Conservation (phyloP, 1,140 invertebrate species). For the Platyura marginata region DNA sequence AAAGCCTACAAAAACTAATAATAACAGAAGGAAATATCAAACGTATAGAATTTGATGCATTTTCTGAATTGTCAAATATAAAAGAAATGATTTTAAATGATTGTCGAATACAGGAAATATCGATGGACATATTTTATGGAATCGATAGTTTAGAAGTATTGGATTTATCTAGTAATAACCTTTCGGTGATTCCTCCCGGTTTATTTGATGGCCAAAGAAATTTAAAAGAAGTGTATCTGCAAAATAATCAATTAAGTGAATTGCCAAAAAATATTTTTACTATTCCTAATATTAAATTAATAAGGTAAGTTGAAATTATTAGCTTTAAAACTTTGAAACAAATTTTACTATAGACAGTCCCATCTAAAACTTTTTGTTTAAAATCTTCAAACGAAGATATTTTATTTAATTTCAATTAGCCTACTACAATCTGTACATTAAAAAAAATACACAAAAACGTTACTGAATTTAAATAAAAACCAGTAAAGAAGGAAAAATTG, state of each 20-base stretch:
- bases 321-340: too few relatives aligned
- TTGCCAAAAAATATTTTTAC: slow-evolving; percentile 36
- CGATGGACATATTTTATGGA: slow-evolving; percentile 48
- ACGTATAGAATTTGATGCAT: slow-evolving; percentile 45
- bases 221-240: slow-evolving; percentile 38
- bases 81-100: slow-evolving; percentile 35
- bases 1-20: slow-evolving; percentile 11
- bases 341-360: too few relatives aligned
- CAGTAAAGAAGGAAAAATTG: too few relatives aligned
- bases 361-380: too few relatives aligned
- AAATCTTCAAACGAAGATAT: too few relatives aligned
- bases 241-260: slow-evolving; percentile 35
- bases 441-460: too few relatives aligned
- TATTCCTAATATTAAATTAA: slow-evolving; percentile 29
- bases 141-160: slow-evolving; percentile 34
- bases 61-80: slow-evolving; percentile 36
- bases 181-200: slow-evolving; percentile 36
- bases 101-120: slow-evolving; percentile 40
- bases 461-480: too few relatives aligned
- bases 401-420: too few relatives aligned
- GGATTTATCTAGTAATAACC: slow-evolving; percentile 40
- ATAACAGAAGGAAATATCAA: slow-evolving; percentile 29
- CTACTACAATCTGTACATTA: too few relatives aligned
- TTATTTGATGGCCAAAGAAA: slow-evolving; percentile 38
- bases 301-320: slow-evolving; percentile 29